phyloP scores from a whole-genome alignment of 2,113 vertebrate species.

The Murina feae region DNA sequence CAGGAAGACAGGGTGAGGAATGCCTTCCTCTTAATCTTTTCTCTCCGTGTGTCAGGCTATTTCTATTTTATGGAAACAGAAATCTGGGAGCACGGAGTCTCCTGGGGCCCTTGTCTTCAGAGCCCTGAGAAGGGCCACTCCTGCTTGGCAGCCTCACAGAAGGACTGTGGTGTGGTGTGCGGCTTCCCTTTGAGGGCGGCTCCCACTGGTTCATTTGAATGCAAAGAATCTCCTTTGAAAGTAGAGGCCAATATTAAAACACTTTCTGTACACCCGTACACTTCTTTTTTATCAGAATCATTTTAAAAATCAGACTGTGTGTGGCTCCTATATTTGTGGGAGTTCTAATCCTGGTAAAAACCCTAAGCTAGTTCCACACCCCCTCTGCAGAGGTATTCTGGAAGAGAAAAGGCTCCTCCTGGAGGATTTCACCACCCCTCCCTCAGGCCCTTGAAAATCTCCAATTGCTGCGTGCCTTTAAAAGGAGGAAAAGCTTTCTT shows the following conservation, averaged over 20 bases:
- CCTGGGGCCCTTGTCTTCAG: background rate
- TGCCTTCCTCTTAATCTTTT: background rate
- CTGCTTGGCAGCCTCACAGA: background rate
- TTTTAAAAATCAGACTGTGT: background rate
- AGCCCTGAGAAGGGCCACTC: background rate
- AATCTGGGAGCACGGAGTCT: background rate
- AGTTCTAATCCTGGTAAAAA: background rate
- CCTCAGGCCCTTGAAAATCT: background rate
- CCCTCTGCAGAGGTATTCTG: background rate
- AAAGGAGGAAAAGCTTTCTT: background rate
- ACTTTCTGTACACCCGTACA: background rate
- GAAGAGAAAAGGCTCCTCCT: background rate
- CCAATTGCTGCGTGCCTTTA: background rate
- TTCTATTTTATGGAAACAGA: background rate
- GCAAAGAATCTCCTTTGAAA: background rate
- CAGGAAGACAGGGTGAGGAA: background rate
- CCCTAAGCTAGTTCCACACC: background rate
- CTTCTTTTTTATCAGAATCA: background rate
- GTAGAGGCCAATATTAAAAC: background rate
- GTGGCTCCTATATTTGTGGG: background rate
- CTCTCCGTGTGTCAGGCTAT: background rate
- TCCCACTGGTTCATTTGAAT: background rate
- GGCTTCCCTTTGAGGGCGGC: background rate
- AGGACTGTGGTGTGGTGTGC: fast-evolving
- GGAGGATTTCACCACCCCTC: background rate